Evolutionary conservation across 2,113 vertebrate genomes (phyloP), one percentile per base, ranked within the genome.

Genomic region (Synchiropus splendidus): DNA sequence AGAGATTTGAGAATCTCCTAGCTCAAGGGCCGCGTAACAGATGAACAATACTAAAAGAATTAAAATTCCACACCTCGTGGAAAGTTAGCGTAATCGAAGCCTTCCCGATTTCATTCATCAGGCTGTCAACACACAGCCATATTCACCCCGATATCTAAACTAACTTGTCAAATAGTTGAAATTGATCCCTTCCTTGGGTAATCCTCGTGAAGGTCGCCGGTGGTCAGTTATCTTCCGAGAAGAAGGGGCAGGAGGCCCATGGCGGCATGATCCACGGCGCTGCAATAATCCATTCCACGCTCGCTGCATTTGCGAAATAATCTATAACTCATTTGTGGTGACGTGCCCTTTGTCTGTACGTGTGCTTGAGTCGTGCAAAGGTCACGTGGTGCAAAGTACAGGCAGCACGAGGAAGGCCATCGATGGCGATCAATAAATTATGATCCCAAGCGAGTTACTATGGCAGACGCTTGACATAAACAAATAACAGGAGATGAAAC

Each of bases 271-370:
- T 52, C 18, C 13, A 50, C 38, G 39, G 34, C 18, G 32, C 41
- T n/a, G 31, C 42, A 61, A 67, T 56, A 55, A 71, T 67, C 54
- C 52, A 45, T 66, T 51, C 49, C 10, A 37, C 12, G 41, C 48
- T 41, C 40, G 10, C 38, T 37, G 55, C 60, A 53, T 72, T 68
- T 58, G 45, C 61, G 67, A 44, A 46, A 58, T 5, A 53, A 78
- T 80, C 73, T 61, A 81, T 77, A 78, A 57, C 67, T 77, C 61
- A 80, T 77, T 74, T 77, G 54, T 67, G 45, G 54, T 55, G 71
- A 54, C 5, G 14, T 71, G 65, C 60, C 70, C 77, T 82, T 79
- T 77, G 51, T 70, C 51, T 67, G 31, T 51, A 30, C 32, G 36
- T 32, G 56, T 10, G 36, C 10, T 43, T 12, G 30, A 65, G 30